phyloP scores from a whole-genome alignment of 2,113 vertebrate species.

The Cryptoleucopteryx plumbea region DNA sequence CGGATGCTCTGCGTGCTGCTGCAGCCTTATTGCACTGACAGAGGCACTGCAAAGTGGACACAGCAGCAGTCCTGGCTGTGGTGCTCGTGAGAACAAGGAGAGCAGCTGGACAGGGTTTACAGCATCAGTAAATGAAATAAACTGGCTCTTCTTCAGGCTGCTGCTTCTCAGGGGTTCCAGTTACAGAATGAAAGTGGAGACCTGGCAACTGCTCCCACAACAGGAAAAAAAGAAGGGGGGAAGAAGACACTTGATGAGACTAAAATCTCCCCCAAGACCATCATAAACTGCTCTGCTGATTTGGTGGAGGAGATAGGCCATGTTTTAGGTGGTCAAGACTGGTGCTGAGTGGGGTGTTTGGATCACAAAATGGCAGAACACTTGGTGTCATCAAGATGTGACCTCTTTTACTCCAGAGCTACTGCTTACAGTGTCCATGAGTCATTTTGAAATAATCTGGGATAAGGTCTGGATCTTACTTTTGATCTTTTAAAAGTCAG shows the following conservation, averaged over 20 bases:
- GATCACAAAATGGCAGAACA: not conserved
- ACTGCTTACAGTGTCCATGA: not conserved
- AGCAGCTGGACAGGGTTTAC: not conserved
- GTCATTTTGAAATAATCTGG: not conserved
- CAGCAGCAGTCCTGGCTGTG: not conserved
- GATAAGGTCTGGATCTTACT: not conserved
- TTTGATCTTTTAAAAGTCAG: not conserved
- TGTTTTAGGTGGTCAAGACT: not conserved
- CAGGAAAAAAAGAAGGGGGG: not conserved
- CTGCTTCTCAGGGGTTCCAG: not conserved
- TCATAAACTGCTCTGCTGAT: not conserved
- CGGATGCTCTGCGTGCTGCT: not conserved
- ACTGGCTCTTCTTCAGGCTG: not conserved
- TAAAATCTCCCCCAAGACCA: not conserved
- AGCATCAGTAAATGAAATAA: not conserved
- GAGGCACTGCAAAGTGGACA: not conserved
- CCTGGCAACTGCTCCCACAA: not conserved
- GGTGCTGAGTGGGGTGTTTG: not conserved
- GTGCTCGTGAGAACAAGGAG: not conserved
- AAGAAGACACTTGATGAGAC: not conserved
- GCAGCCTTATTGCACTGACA: not conserved
- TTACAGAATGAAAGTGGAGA: not conserved
- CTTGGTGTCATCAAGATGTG: not conserved
- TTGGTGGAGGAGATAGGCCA: not conserved
- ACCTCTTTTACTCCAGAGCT: not conserved